Evolutionary conservation across 2,113 vertebrate genomes (phyloP).

Genomic region (Melierax canorus): DNA sequence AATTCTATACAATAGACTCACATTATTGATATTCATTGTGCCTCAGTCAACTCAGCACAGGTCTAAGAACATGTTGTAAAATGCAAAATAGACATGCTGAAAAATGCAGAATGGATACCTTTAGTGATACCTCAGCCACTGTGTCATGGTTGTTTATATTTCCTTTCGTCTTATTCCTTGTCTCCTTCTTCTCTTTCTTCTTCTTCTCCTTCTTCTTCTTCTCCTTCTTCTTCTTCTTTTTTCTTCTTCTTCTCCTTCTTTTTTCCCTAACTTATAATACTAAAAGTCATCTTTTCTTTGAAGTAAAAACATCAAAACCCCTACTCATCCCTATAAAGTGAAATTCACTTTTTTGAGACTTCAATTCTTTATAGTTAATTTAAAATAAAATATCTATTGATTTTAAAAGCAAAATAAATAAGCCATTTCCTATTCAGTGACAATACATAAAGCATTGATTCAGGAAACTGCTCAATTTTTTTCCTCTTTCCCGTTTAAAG

Average conservation of each 20-base stretch:
- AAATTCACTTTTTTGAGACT: background rate
- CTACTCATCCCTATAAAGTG: background rate
- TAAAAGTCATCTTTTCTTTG: background rate
- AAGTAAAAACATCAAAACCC: background rate
- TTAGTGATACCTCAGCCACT: background rate
- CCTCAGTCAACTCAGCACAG: background rate
- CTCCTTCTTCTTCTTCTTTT: accelerated
- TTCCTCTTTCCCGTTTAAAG: background rate
- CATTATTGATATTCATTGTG: background rate
- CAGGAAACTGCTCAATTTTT: background rate
- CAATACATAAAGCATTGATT: background rate
- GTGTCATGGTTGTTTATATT: background rate
- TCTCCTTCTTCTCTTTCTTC: no score
- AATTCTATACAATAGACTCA: background rate
- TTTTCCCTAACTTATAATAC: background rate
- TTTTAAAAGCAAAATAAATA: background rate
- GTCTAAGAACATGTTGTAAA: background rate
- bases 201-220: no score
- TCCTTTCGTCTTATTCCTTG: background rate
- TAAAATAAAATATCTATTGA: background rate
- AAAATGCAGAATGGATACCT: background rate
- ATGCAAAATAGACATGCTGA: background rate
- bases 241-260: no score
- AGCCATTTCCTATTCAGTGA: accelerated
- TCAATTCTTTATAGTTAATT: background rate